These are phyloP conservation scores for Aspidiotus rigidus DNA, from an alignment of 2,888 invertebrate species.

Conservation along the genomic window DNA sequence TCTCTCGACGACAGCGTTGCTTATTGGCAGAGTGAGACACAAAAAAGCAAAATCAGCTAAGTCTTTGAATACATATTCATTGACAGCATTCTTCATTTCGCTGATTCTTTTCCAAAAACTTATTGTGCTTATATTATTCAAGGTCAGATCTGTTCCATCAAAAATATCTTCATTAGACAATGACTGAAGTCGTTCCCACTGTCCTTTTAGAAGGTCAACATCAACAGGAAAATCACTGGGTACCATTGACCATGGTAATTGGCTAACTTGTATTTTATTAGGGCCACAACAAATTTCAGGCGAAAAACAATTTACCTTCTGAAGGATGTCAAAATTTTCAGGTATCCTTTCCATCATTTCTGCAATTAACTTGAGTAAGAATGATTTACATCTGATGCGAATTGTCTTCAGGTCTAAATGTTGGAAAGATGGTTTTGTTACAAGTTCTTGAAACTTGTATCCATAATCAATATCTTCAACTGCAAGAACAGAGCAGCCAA, in stretches of 20 bases:
- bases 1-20: not conserved
- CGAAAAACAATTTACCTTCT: not conserved
- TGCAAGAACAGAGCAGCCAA: not conserved
- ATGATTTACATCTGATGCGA: not conserved
- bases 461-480: slow-evolving; percentile 15
- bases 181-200: not conserved
- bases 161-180: slow-evolving; percentile 1
- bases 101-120: not conserved
- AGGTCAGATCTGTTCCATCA: slow-evolving; percentile 4
- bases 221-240: not conserved
- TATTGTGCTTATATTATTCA: not conserved
- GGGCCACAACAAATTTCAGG: not conserved
- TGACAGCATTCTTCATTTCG: slow-evolving; percentile 9
- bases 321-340: not conserved
- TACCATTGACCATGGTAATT: not conserved
- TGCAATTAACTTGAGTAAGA: not conserved
- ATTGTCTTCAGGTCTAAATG: not conserved
- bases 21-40: not conserved
- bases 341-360: not conserved
- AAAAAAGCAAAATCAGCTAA: not conserved
- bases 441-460: slow-evolving; percentile 5
- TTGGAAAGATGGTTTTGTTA: not conserved
- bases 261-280: not conserved
- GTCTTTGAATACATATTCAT: not conserved
- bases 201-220: not conserved